These are phyloP conservation scores for Zele albiditarsus DNA, from an alignment of 2,888 invertebrate genomes.

Conservation along the genomic window DNA sequence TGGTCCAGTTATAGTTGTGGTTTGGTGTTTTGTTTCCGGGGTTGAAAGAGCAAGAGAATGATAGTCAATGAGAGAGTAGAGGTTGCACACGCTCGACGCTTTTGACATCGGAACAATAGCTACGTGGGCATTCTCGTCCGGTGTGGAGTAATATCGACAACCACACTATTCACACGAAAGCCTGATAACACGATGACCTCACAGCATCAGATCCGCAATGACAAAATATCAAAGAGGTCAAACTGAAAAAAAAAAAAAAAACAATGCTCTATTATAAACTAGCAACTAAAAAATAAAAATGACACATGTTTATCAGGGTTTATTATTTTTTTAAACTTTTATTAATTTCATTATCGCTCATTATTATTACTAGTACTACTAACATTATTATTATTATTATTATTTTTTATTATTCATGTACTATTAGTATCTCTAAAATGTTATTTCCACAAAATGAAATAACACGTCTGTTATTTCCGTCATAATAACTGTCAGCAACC, in stretches of 20 bases:
- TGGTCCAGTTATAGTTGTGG: neutral
- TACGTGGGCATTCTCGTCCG: conserved; percentile 27
- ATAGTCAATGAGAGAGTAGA: conserved; percentile 14
- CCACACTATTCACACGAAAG: conserved; percentile 33
- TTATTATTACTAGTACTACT: too few relatives aligned
- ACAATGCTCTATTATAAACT: neutral
- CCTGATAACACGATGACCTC: conserved; percentile 34
- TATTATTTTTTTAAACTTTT: too few relatives aligned
- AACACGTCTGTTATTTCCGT: conserved; percentile 13
- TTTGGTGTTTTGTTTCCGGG: conserved; percentile 32
- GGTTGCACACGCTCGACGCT: conserved; percentile 30
- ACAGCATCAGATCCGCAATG: neutral
- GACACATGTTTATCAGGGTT: too few relatives aligned
- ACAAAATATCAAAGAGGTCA: conserved; percentile 20
- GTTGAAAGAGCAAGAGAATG: neutral
- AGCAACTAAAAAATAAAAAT: neutral
- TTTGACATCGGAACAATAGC: conserved; percentile 36
- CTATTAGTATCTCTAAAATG: neutral
- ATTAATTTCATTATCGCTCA: too few relatives aligned
- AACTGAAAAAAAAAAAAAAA: conserved; percentile 11
- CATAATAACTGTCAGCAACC: conserved; percentile 11
- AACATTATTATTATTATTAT: neutral
- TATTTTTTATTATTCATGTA: neutral
- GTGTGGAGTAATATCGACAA: conserved; percentile 40
- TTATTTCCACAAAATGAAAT: neutral